These are phyloP conservation scores for Drosophila peninsularis DNA, from an alignment of 2,888 invertebrate genomes.

Conservation along the genomic window DNA sequence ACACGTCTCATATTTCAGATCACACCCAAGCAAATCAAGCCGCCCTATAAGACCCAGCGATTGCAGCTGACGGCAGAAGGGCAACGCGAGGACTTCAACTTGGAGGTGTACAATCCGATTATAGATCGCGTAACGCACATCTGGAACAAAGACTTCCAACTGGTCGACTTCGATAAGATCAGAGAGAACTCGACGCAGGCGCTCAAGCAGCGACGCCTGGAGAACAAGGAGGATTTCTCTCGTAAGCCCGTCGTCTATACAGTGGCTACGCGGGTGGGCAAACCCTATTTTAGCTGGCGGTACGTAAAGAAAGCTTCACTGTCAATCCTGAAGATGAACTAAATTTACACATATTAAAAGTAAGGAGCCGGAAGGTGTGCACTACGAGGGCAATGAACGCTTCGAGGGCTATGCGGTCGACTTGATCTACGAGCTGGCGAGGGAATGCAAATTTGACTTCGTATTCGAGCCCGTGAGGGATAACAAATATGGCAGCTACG, in stretches of 20 bases:
- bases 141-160: slow-evolving; percentile 80
- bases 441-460: slow-evolving; percentile 88
- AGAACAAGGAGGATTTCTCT: slow-evolving; percentile 86
- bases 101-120: slow-evolving; percentile 85
- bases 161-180: slow-evolving; percentile 68
- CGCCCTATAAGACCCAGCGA: slow-evolving; percentile 87
- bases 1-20: slow-evolving; percentile 83
- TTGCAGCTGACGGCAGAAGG: slow-evolving; percentile 85
- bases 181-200: slow-evolving; percentile 70
- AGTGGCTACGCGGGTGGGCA: slow-evolving; percentile 89
- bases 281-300: slow-evolving; percentile 89
- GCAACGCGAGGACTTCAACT: slow-evolving; percentile 86
- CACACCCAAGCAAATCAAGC: slow-evolving; percentile 86
- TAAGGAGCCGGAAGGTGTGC: slow-evolving; percentile 76
- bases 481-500: slow-evolving; percentile 89
- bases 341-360: slow-evolving; percentile 24
- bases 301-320: slow-evolving; percentile 44
- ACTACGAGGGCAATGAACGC: slow-evolving; percentile 89
- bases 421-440: slow-evolving; percentile 92
- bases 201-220: slow-evolving; percentile 80
- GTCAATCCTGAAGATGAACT: background rate
- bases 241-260: slow-evolving; percentile 87
- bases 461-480: slow-evolving; percentile 90
- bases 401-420: slow-evolving; percentile 96
- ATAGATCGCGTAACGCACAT: slow-evolving; percentile 83